Evolutionary conservation across 1,140 invertebrate genomes (phyloP), one percentile per base, ranked within the genome.

Genomic region (Oryctes rhinoceros): DNA sequence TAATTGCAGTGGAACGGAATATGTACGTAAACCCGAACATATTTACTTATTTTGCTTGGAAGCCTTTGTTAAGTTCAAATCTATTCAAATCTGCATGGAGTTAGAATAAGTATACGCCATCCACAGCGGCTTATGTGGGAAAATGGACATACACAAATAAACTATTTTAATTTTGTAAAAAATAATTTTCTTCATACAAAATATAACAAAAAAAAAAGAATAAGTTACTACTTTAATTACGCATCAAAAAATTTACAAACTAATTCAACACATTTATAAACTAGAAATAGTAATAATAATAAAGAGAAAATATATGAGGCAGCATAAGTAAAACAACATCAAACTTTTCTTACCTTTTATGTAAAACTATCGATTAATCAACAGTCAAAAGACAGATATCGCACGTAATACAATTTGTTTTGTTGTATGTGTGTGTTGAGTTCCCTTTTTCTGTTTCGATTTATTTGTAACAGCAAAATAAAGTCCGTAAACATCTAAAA

Each of bases 341-440:
- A 49, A 76, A 76, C 47, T 76, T 76, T 76, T 76, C 65, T 71
- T 71, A 76, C 75, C 75, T 76, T 76, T 76, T 76, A 76, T 76
- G 75, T 76, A 76, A 76, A 76, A 76, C 75, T 76, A 76, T 76
- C 37, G 75, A 47, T 76, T 76, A 76, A 76, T 15, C 75, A 76
- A 44, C 65, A 71, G 65, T 71, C 37, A 47, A 76, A 76, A 47
- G 75, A 76, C 75, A 76, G 39, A 76, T 47, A 76, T 71, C 65
- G 65, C 65, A 71, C 10, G 44, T 76, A 76, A 49, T 76, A 76
- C 75, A 76, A 18, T 76, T 76, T 49, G 37, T 39, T 71, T 71
- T 71, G 65, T 71, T 71, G 65, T 67, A 53, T 67, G 18, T 71
- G 65, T 71, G 65, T 37, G 9, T 71, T 71, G 30, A 15, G 35